Evolutionary conservation across 1,140 invertebrate species (phyloP).

Genomic region (Drepana arcuata): DNA sequence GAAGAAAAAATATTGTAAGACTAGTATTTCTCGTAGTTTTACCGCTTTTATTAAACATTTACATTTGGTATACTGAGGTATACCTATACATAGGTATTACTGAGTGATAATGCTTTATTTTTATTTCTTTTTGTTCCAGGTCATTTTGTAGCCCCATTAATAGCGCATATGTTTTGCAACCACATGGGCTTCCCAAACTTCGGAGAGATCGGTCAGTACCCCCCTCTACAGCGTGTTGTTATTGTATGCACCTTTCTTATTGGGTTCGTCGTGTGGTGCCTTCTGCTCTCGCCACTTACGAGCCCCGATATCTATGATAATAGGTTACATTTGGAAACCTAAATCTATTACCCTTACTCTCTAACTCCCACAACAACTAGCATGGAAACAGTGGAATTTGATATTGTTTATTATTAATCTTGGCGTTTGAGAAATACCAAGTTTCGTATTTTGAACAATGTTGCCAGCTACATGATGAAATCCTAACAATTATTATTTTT

Average conservation of each 20-base stretch:
- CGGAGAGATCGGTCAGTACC: constrained; percentile 80
- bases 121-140: constrained; percentile 71
- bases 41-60: too few species aligned
- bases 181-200: constrained; percentile 96
- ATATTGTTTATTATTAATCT: too few species aligned
- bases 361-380: too few species aligned
- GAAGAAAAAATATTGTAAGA: too few species aligned
- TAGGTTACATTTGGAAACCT: constrained; percentile 66
- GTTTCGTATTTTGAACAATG: too few species aligned
- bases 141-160: constrained; percentile 89
- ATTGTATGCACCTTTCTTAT: constrained; percentile 79
- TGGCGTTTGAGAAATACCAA: too few species aligned
- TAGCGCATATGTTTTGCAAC: constrained; percentile 95
- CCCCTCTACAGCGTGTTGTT: constrained; percentile 76
- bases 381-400: too few species aligned
- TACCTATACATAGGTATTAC: too few species aligned
- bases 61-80: too few species aligned
- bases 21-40: too few species aligned
- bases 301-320: constrained; percentile 85
- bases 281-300: constrained; percentile 84
- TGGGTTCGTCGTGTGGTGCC: constrained; percentile 85
- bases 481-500: too few species aligned
- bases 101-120: constrained; percentile 1
- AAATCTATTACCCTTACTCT: constrained; percentile 8
- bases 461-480: too few species aligned